phyloP scores from a whole-genome alignment of 1,140 invertebrate species.

The Atta texana region DNA sequence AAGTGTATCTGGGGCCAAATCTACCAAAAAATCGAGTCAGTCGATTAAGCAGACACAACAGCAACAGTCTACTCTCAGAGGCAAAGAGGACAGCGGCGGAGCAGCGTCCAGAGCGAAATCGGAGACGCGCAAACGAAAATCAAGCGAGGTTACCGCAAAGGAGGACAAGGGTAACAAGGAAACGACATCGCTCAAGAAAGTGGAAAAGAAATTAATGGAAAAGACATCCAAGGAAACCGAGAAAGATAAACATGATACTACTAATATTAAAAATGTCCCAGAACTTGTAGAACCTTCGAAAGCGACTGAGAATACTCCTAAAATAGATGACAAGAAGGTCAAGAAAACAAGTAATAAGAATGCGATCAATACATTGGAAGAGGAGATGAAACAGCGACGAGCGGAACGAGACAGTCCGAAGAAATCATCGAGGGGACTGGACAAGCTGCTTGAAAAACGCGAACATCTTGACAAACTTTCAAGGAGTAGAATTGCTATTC shows the following conservation, averaged over 20 bases:
- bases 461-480: conserved; percentile 84
- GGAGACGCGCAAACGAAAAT: conserved; percentile 87
- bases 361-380: conserved; percentile 84
- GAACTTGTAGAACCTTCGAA: conserved; percentile 81
- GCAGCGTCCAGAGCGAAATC: conserved; percentile 81
- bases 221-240: conserved; percentile 67
- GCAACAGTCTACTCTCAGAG: conserved; percentile 71
- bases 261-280: conserved; percentile 78
- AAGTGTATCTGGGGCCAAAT: conserved; percentile 84
- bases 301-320: conserved; percentile 43
- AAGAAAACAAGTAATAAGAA: conserved; percentile 79
- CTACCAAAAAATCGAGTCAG: conserved; percentile 82
- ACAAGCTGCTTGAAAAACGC: conserved; percentile 86
- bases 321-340: conserved; percentile 75
- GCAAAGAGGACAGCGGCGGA: conserved; percentile 74
- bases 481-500: conserved; percentile 75
- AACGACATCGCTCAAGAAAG: conserved; percentile 90
- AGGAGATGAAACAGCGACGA: conserved; percentile 87
- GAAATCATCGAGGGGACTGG: conserved; percentile 85
- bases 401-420: conserved; percentile 85
- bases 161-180: conserved; percentile 87
- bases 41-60: conserved; percentile 76
- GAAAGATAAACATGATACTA: conserved; percentile 63
- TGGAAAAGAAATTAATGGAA: conserved; percentile 89
- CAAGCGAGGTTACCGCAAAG: conserved; percentile 85